These are phyloP conservation scores for Leiothrix lutea DNA, from an alignment of 2,113 vertebrate genomes.

Conservation along the genomic window DNA sequence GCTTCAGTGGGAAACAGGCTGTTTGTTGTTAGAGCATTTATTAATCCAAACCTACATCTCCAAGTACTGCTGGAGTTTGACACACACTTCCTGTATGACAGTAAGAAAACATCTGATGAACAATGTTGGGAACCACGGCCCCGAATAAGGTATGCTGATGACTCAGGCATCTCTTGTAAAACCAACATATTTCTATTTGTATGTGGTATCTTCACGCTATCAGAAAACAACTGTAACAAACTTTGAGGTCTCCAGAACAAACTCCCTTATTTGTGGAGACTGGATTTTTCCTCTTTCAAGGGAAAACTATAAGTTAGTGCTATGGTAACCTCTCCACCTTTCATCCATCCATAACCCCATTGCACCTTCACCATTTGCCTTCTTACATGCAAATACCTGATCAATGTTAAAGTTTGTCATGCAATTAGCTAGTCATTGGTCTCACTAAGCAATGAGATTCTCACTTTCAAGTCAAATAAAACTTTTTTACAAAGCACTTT, in stretches of 20 bases:
- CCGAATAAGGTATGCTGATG: constrained; percentile 11
- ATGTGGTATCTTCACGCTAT: background rate
- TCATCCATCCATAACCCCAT: background rate
- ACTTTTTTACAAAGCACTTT: background rate
- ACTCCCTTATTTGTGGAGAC: background rate
- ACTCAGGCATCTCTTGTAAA: constrained; percentile 21
- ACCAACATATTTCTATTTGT: background rate
- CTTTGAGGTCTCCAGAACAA: constrained; percentile 16
- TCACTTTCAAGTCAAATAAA: background rate
- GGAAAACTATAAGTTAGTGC: background rate
- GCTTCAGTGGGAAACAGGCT: background rate
- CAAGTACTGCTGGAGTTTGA: constrained; percentile 17
- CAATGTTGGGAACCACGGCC: background rate
- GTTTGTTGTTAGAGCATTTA: background rate
- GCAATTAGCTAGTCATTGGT: background rate
- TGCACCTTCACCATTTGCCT: background rate
- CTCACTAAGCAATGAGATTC: background rate
- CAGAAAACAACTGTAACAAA: background rate
- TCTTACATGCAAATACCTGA: background rate
- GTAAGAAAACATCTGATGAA: constrained; percentile 26
- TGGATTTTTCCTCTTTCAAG: background rate
- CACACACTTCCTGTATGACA: constrained; percentile 31
- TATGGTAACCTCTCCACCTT: background rate
- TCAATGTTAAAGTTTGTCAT: background rate
- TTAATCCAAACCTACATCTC: constrained; percentile 13